phyloP scores from a whole-genome alignment of 2,113 vertebrate species.

The Phylloscopus trochilus region DNA sequence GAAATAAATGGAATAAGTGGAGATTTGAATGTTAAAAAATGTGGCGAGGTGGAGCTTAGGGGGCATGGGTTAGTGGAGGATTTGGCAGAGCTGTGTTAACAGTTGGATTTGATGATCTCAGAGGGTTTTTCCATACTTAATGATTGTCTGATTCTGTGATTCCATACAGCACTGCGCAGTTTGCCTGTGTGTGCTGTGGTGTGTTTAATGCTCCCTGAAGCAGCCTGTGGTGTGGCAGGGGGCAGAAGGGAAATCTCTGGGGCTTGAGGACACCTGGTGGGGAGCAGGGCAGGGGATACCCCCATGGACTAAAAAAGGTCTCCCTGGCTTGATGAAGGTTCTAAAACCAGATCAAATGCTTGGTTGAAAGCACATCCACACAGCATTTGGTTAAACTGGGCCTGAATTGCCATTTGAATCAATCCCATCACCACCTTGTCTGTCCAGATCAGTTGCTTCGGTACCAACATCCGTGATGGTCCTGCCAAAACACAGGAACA shows the following conservation, averaged over 20 bases:
- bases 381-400: not conserved
- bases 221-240: not conserved
- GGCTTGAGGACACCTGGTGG: not conserved
- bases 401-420: not conserved
- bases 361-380: not conserved
- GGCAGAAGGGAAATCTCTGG: not conserved
- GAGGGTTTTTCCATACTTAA: not conserved
- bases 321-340: not conserved
- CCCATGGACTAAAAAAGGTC: accelerated
- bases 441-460: not conserved
- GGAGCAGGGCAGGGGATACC: not conserved
- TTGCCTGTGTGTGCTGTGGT: not conserved
- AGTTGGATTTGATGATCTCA: not conserved
- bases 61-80: not conserved
- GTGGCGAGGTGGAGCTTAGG: not conserved
- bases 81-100: not conserved
- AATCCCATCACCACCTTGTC: not conserved
- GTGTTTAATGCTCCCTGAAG: not conserved
- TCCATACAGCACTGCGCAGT: not conserved
- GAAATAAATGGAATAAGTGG: not conserved
- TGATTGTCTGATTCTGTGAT: not conserved
- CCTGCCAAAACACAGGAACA: not conserved
- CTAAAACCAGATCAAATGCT: not conserved
- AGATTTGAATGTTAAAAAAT: too few species aligned
- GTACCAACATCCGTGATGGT: not conserved